phyloP scores from a whole-genome alignment of 2,888 invertebrate genomes.

The Clusia tigrina region DNA sequence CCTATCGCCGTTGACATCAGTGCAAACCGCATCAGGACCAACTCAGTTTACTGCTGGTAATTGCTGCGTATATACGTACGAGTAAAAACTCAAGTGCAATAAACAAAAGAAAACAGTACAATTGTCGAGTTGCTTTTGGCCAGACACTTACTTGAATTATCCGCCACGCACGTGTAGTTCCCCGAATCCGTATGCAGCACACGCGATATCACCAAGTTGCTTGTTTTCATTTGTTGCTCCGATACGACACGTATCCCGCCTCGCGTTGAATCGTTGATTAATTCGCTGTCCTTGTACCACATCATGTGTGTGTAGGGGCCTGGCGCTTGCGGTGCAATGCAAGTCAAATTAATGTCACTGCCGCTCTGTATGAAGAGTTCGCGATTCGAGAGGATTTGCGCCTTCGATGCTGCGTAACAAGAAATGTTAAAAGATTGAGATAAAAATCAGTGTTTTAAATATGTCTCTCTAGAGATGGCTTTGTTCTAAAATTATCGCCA shows the following conservation, averaged over 20 bases:
- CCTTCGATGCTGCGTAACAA: conserved; percentile 87
- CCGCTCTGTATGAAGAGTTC: conserved; percentile 89
- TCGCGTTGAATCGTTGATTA: conserved; percentile 85
- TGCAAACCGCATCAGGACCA: no score
- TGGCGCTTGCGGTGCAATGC: conserved; percentile 79
- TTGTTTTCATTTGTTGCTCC: conserved; percentile 84
- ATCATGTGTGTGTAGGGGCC: conserved; percentile 76
- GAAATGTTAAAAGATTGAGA: no score
- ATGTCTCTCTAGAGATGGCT: no score
- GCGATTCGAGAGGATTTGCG: conserved; percentile 84
- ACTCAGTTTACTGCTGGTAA: no score
- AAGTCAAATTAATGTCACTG: conserved; percentile 91
- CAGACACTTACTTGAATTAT: conserved; percentile 72
- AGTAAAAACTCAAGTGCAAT: no score
- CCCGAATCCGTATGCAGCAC: conserved; percentile 69
- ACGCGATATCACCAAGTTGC: conserved; percentile 84
- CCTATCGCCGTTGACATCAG: no score
- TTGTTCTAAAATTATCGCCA: no score
- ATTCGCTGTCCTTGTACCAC: conserved; percentile 84
- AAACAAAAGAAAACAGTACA: no score
- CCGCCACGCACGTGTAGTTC: conserved; percentile 90
- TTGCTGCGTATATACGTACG: no score
- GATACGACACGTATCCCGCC: conserved; percentile 89
- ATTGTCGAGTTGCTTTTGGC: no score
- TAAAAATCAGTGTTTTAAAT: no score